Percentiles rank a stretch among this genome's conserved stretches.
Conservation (phyloP, 2,113 vertebrate genomes). For the Daboia siamensis region DNA sequence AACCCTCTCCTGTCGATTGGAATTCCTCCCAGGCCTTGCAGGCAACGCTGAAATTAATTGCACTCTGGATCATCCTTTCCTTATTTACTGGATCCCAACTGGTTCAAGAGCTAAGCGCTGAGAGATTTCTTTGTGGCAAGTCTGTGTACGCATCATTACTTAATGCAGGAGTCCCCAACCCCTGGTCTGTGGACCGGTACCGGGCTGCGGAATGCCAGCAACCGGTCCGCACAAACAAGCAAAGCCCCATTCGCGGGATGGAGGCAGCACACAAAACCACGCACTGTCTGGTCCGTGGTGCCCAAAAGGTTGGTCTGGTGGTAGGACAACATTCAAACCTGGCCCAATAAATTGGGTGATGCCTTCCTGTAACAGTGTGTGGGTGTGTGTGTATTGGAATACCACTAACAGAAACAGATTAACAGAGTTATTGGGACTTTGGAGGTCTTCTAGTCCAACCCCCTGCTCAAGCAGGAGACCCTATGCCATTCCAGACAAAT, state of each 20-base stretch:
- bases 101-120: conserved; percentile 53
- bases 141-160: neutral
- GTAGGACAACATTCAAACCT: neutral
- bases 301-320: neutral
- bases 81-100: conserved; percentile 61
- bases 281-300: rapidly evolving
- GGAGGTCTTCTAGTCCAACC: too few relatives aligned
- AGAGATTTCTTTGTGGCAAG: conserved; percentile 41
- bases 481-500: too few relatives aligned
- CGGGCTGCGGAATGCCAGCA: too few relatives aligned
- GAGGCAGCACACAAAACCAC: too few relatives aligned
- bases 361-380: neutral
- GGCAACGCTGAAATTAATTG: conserved; percentile 70
- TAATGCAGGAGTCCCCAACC: too few relatives aligned
- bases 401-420: neutral
- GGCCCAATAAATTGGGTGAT: neutral
- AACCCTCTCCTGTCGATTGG: conserved; percentile 69
- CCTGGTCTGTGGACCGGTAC: too few relatives aligned
- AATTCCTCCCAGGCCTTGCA: conserved; percentile 44
- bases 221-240: too few relatives aligned
- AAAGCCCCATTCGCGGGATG: too few relatives aligned
- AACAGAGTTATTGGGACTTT: too few relatives aligned
- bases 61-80: conserved; percentile 55
- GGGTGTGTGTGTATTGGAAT: neutral
- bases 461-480: too few relatives aligned